Evolutionary conservation across 1,140 invertebrate species (phyloP).

Genomic region (Drosophila tristis): DNA sequence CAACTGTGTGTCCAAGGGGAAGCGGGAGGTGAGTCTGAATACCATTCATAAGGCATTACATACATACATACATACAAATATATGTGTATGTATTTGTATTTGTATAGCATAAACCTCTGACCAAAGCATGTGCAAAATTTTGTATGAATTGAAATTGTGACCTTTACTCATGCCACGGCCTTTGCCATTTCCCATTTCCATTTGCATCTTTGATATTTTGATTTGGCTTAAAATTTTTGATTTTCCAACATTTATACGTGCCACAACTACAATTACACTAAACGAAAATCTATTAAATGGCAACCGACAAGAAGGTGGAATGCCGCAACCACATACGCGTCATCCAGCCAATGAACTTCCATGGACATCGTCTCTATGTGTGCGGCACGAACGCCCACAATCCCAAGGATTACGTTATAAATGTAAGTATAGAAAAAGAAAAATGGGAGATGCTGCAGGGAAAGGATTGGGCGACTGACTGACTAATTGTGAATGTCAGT

Average conservation of each 20-base stretch:
- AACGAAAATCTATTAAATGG: conserved; percentile 38
- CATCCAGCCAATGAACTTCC: conserved; percentile 91
- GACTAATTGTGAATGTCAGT: conserved; percentile 66
- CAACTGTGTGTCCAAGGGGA: conserved; percentile 92
- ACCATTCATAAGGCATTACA: background rate
- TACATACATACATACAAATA: background rate
- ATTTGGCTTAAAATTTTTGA: conserved; percentile 29
- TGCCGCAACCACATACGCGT: conserved; percentile 94
- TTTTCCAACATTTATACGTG: conserved; percentile 38
- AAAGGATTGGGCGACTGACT: conserved; percentile 9
- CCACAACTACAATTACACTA: conserved; percentile 31
- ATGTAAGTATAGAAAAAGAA: conserved; percentile 87
- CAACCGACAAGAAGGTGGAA: conserved; percentile 88
- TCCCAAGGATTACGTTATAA: conserved; percentile 93
- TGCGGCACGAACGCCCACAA: conserved; percentile 95
- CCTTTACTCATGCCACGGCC: conserved; percentile 24
- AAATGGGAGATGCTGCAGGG: no score
- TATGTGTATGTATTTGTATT: no score
- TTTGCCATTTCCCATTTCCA: conserved; percentile 37
- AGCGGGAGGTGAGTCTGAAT: conserved; percentile 87
- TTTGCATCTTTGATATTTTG: conserved; percentile 28
- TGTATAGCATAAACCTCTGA: no score
- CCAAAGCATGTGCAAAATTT: conserved; percentile 43
- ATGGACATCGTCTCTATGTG: conserved; percentile 90
- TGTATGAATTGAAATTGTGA: conserved; percentile 27